Evolutionary conservation across 2,797 vertebrate species (phyloP).

Genomic region (Xenopus petersii): DNA sequence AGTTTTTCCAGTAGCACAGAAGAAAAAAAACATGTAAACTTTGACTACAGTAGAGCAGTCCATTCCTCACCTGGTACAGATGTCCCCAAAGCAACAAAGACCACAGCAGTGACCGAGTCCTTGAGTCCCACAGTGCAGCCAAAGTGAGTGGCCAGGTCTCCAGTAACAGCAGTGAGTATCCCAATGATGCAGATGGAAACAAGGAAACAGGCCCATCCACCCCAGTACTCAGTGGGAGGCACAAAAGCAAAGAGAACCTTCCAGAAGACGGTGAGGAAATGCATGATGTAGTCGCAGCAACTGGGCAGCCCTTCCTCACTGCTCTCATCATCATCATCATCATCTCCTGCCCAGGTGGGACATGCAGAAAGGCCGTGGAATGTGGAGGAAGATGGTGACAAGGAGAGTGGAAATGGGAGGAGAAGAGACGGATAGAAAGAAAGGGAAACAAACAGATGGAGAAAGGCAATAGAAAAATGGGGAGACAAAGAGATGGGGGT

Average conservation of each 20-base stretch:
- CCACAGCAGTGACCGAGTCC: constrained; percentile 81
- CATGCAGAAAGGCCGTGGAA: constrained; percentile 9
- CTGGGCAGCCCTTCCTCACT: constrained; percentile 82
- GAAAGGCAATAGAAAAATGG: neutral
- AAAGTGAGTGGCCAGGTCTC: constrained; percentile 79
- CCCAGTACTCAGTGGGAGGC: constrained; percentile 84
- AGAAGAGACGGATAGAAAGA: neutral
- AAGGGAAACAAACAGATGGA: neutral
- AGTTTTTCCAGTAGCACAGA: too few relatives aligned
- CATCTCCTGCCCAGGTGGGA: constrained; percentile 67
- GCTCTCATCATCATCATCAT: constrained; percentile 81
- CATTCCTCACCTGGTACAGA: constrained; percentile 76
- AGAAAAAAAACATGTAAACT: too few relatives aligned
- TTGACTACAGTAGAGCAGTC: neutral
- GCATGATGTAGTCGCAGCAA: constrained; percentile 88
- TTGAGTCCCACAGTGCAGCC: constrained; percentile 83
- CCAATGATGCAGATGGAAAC: constrained; percentile 81
- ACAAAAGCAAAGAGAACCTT: constrained; percentile 83
- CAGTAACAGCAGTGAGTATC: constrained; percentile 76
- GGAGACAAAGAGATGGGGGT: neutral
- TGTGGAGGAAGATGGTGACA: neutral
- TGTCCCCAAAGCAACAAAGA: constrained; percentile 82
- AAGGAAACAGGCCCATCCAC: constrained; percentile 84
- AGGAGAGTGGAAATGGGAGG: neutral
- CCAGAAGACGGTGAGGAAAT: constrained; percentile 87